Percentiles rank a stretch among this genome's conserved stretches.
phyloP scores from a whole-genome alignment of 2,113 vertebrate genomes.

The Pseudorasbora parva region DNA sequence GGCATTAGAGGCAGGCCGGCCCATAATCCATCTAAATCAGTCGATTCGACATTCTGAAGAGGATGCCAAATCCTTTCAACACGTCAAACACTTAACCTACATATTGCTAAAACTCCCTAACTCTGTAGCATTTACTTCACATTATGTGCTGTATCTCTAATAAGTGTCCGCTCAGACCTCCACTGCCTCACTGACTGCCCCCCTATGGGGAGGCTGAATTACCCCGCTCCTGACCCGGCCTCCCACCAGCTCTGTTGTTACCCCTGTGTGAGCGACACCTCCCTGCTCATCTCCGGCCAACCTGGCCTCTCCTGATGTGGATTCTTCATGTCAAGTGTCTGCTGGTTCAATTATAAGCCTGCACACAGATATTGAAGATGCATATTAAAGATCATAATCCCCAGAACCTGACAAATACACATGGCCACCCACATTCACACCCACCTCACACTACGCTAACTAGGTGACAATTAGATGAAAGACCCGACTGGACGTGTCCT shows the following conservation, averaged over 20 bases:
- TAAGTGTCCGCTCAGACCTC: conserved; percentile 53
- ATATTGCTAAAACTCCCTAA: not conserved
- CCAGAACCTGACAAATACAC: not conserved
- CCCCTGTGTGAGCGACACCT: conserved; percentile 63
- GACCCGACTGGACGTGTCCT: conserved; percentile 2
- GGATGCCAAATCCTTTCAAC: not conserved
- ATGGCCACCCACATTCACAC: not conserved
- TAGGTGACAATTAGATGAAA: conserved; percentile 25
- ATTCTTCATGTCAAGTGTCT: conserved; percentile 45
- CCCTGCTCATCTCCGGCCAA: conserved; percentile 36
- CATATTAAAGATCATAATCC: not conserved
- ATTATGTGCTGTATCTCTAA: conserved; percentile 48
- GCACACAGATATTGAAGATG: not conserved
- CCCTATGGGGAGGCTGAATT: conserved; percentile 53
- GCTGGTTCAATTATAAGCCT: not conserved
- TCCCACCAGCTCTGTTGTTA: conserved; percentile 62
- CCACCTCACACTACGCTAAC: conserved; percentile 1
- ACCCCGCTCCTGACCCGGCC: conserved; percentile 30
- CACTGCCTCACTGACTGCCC: conserved; percentile 46
- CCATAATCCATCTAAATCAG: conserved; percentile 2
- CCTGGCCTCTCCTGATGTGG: conserved; percentile 41
- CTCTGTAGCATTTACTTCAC: not conserved
- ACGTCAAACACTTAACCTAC: conserved; percentile 8
- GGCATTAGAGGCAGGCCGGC: not conserved
- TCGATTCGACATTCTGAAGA: not conserved